A percentile compares a stretch with the other conserved stretches of the same genome.
Conservation (phyloP, 2,888 invertebrate genomes). For the Biston stratarius region DNA sequence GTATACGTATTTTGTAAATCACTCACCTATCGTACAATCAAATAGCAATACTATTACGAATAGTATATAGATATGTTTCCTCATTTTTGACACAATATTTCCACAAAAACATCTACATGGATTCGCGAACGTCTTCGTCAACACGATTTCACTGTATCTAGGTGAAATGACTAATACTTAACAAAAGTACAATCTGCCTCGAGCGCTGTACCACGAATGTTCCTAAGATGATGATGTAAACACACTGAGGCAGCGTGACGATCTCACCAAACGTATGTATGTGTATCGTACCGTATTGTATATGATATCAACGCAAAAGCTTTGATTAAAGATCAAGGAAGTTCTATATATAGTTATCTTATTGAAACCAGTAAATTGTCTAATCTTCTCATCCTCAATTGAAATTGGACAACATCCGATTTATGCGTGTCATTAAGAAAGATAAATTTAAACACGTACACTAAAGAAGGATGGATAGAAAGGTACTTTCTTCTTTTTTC, state of each 20-base stretch:
- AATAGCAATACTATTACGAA: slow-evolving; percentile 44
- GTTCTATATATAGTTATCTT: slow-evolving; percentile 22
- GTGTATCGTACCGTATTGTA: not conserved
- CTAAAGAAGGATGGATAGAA: no score
- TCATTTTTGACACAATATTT: slow-evolving; percentile 21
- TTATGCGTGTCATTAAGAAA: no score
- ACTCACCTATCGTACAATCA: slow-evolving; percentile 43
- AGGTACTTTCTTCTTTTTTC: no score
- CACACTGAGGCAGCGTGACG: slow-evolving; percentile 15
- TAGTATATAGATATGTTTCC: slow-evolving; percentile 36
- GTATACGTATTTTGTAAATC: not conserved
- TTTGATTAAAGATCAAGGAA: slow-evolving; percentile 37
- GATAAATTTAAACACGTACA: no score
- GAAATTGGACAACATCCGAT: not conserved
- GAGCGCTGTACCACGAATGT: slow-evolving; percentile 44
- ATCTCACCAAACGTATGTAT: slow-evolving; percentile 5
- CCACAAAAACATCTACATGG: slow-evolving; percentile 34
- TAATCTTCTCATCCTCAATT: slow-evolving; percentile 14
- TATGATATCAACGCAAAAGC: slow-evolving; percentile 5
- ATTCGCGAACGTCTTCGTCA: not conserved
- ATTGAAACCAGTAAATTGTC: slow-evolving; percentile 19
- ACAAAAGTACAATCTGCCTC: slow-evolving; percentile 35
- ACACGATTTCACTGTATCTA: slow-evolving; percentile 33
- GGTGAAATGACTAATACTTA: slow-evolving; percentile 31
- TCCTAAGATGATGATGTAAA: slow-evolving; percentile 24